A percentile compares a stretch with the other conserved stretches of the same genome.
phyloP scores from a whole-genome alignment of 2,113 vertebrate genomes.

The Planiliza haematocheilus region DNA sequence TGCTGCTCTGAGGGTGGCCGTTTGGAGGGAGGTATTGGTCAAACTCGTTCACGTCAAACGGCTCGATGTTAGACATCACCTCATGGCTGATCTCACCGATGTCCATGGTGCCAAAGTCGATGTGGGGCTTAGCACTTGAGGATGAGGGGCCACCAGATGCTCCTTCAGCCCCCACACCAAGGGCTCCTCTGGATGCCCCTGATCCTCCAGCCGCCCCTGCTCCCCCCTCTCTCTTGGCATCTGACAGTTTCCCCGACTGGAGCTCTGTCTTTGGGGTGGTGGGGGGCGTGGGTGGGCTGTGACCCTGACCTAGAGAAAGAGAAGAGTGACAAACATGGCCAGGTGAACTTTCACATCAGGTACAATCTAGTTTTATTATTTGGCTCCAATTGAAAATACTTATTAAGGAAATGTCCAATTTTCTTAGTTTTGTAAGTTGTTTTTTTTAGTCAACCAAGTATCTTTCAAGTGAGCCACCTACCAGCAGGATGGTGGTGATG shows the following conservation, averaged over 20 bases:
- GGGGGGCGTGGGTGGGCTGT: constrained; percentile 96
- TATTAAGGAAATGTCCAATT: no score
- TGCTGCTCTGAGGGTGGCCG: constrained; percentile 86
- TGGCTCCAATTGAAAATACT: not conserved
- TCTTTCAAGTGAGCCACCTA: constrained; percentile 73
- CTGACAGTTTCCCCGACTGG: constrained; percentile 91
- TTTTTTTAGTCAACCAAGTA: not conserved
- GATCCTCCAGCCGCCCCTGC: constrained; percentile 68
- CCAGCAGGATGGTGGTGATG: constrained; percentile 90
- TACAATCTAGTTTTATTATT: not conserved
- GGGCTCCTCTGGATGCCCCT: constrained; percentile 84
- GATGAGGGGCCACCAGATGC: constrained; percentile 74
- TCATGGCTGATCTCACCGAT: constrained; percentile 99
- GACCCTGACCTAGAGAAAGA: constrained; percentile 89
- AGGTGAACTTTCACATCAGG: constrained; percentile 28
- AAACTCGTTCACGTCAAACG: constrained; percentile 97
- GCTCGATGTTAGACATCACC: constrained; percentile 99
- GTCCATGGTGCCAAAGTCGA: constrained; percentile 98
- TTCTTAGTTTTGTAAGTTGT: not conserved
- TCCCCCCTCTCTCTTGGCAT: constrained; percentile 87
- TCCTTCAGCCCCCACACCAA: constrained; percentile 81
- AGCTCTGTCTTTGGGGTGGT: constrained; percentile 99
- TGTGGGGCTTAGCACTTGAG: constrained; percentile 91
- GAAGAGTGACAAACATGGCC: not conserved
- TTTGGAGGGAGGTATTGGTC: constrained; percentile 98